phyloP scores from a whole-genome alignment of 2,888 invertebrate species.

The Julus scanicus region DNA sequence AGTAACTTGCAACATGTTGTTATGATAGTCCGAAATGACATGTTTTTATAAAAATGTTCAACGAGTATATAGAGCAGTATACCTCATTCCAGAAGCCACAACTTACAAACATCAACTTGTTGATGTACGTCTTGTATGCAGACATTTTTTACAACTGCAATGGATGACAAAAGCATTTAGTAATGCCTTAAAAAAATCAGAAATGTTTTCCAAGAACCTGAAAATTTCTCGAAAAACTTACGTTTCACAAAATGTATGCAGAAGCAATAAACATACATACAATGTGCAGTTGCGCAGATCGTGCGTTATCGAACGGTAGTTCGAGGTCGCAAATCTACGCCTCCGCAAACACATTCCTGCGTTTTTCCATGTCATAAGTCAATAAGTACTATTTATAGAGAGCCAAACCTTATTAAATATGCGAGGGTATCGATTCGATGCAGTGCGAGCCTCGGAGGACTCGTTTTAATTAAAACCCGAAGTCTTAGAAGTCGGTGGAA shows the following conservation, averaged over 20 bases:
- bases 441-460: neutral
- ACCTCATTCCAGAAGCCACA: too few relatives aligned
- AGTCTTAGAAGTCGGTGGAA: conserved; percentile 33
- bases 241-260: neutral
- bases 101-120: too few relatives aligned
- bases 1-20: too few relatives aligned
- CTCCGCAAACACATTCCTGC: neutral
- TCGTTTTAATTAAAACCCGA: conserved; percentile 9
- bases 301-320: neutral
- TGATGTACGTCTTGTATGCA: too few relatives aligned
- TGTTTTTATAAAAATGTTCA: too few relatives aligned
- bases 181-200: too few relatives aligned
- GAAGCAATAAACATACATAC: neutral
- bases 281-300: too few relatives aligned
- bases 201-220: neutral
- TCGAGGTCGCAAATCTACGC: conserved; percentile 15
- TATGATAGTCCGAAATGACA: too few relatives aligned
- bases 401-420: conserved; percentile 11
- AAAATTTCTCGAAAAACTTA: too few relatives aligned
- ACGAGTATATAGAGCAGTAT: too few relatives aligned
- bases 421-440: conserved; percentile 13
- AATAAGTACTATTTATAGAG: conserved; percentile 26
- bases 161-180: too few relatives aligned
- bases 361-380: conserved; percentile 33
- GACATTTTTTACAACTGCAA: too few relatives aligned